Evolutionary conservation across 2,113 vertebrate genomes (phyloP), one percentile per base, ranked within the genome.

Genomic region (Pterophyllum scalare): DNA sequence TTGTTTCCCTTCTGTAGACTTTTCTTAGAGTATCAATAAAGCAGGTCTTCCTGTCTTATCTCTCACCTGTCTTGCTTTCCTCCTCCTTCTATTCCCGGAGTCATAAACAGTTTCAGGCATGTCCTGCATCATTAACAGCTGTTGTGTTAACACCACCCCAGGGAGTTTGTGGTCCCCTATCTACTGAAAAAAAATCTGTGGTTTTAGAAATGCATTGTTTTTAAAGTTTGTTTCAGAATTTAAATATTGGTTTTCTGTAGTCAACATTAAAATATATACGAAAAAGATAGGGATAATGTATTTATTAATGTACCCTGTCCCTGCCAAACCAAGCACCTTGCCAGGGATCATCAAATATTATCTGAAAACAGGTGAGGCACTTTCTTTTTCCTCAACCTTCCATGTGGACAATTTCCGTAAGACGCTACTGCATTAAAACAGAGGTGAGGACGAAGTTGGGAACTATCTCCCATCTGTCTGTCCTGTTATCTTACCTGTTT

Each of bases 401-500:
- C 11, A 20, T n/a, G 28, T 2, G 4, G 4, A 7, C 3, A 31
- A n/a, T 59, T 46, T 74, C 24, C 6, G 22, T 6, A 46, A 67
- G 62, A 26, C 9, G 26, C 46, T 7, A 64, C n/a, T n/a, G 17
- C 20, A 24, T 15, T 7, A 52, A 24, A 77, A 74, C 19, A 62
- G 31, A 24, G 54, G 61, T 82, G 76, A 75, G 72, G 64, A 24
- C 57, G 9, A 74, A 57, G 15, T 49, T 70, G 64, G 0, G 24
- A 28, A 70, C 15, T 4, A 5, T 22, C 40, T 4, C 20, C 8
- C 59, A 5, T 75, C 8, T 20, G 26, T 58, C 14, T 61, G 35
- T 77, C 60, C 77, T 83, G 24, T 26, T 52, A 70, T 70, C 80
- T 82, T 60, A 9, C 14, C 7, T 77, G 28, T 28, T 65, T 64